These are phyloP conservation scores for Meloidogyne chitwoodi DNA, from an alignment of 1,140 invertebrate genomes.

Conservation along the genomic window DNA sequence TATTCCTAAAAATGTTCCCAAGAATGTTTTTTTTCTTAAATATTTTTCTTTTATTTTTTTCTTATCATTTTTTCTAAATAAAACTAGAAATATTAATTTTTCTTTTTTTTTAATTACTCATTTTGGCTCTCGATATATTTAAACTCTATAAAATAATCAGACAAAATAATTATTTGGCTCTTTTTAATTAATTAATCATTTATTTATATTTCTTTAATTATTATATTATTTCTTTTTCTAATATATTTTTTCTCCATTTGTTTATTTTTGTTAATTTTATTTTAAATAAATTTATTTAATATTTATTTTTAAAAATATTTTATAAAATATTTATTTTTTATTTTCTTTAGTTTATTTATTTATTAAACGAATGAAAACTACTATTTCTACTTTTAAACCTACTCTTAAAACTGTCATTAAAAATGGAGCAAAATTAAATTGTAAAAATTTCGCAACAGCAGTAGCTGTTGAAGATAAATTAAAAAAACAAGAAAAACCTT, in stretches of 20 bases:
- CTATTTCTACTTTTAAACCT: background rate
- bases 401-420: background rate
- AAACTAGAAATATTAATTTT: too few species aligned
- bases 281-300: background rate
- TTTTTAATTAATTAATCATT: background rate
- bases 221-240: background rate
- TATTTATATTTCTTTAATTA: background rate
- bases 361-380: background rate
- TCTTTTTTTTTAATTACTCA: too few species aligned
- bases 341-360: background rate
- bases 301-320: too few species aligned
- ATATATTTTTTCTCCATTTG: background rate
- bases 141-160: too few species aligned
- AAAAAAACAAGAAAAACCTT: background rate
- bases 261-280: background rate
- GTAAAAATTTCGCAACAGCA: background rate
- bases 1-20: too few species aligned
- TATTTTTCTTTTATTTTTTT: background rate
- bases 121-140: too few species aligned
- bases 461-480: background rate
- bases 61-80: background rate
- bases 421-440: background rate
- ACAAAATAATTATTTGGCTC: too few species aligned
- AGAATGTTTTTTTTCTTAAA: background rate
- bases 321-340: background rate